phyloP scores from a whole-genome alignment of 2,888 invertebrate genomes.

The Cylindroiulus punctatus region DNA sequence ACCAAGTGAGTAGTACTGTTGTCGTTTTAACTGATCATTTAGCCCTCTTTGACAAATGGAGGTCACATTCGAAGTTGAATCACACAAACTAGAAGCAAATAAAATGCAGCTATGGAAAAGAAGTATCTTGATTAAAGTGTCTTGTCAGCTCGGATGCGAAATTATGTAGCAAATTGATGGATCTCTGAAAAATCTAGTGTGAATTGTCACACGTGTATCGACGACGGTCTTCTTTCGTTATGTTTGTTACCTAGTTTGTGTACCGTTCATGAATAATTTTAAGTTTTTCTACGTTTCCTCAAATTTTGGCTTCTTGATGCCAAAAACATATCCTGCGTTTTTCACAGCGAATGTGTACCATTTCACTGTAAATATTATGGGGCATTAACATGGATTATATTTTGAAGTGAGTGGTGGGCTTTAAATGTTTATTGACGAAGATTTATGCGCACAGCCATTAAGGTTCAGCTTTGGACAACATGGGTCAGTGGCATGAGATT shows the following conservation, averaged over 20 bases:
- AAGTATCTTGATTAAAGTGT: constrained; percentile 17
- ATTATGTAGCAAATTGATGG: neutral
- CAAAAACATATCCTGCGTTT: no score
- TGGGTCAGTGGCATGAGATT: no score
- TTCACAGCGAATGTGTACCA: no score
- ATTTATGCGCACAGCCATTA: no score
- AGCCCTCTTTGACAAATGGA: neutral
- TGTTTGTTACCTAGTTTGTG: neutral
- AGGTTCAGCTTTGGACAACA: no score
- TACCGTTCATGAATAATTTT: no score
- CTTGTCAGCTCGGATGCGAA: neutral
- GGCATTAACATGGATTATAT: no score
- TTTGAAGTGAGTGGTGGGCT: no score
- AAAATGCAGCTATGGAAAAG: neutral
- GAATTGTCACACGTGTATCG: neutral
- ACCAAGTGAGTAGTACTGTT: neutral
- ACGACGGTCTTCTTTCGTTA: neutral
- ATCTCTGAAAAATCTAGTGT: neutral
- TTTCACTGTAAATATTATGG: no score
- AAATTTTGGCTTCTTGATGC: no score
- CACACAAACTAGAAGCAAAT: neutral
- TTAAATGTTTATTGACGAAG: no score
- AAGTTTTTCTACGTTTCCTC: no score
- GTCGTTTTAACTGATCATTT: neutral
- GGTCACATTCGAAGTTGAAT: neutral